Base-by-base conservation (phyloP, 2,797 vertebrate genomes). In the Enoplosus armatus region DNA sequence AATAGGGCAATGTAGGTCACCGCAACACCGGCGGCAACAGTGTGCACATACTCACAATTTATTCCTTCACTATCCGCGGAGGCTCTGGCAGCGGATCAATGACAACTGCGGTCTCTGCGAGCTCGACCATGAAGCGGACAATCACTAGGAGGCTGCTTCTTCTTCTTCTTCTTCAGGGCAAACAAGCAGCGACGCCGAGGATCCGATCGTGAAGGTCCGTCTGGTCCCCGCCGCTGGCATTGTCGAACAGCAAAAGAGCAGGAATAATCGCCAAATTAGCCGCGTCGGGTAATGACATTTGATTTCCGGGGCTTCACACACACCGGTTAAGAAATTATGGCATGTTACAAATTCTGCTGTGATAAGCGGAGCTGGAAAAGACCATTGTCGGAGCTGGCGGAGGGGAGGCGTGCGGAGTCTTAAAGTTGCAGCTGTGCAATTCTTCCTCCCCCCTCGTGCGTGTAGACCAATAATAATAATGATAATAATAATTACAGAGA, bases 291-390 rank as follows among this genome's bases (percentile, higher is more conserved):
- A 66, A 85, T 94, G 92, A 93, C 94, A 96, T 94, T 79, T 85
- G 91, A 85, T 92, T 92, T 89, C 84, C 89, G 87, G 88, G 85
- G 90, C 80, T 77, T n/a, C n/a, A 47, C 70, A 43, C 64, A n/a
- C 97, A 95, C 96, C 92, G 96, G 95, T 70, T 68, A 81, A 94
- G 89, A 96, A 88, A 97, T 97, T 95, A 98, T 97, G 96, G 97
- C 97, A 97, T 94, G 97, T 96, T 97, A 95, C 95, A 96, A 96
- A 96, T 96, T 96, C 93, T 95, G 97, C 97, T 94, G 95, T 91
- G 96, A 93, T 94, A 94, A 97, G 96, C 96, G 94, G 95, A 96
- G 96, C 95, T 95, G 98, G 98, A 92, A 96, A 95, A 97, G 95
- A 99, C 97, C 98, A 99, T 97, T 97, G 95, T 95, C 66, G 77